Evolutionary conservation across 2,888 invertebrate genomes (phyloP), one percentile per base, ranked within the genome.

Genomic region (Scrobipalpa atriplicella): DNA sequence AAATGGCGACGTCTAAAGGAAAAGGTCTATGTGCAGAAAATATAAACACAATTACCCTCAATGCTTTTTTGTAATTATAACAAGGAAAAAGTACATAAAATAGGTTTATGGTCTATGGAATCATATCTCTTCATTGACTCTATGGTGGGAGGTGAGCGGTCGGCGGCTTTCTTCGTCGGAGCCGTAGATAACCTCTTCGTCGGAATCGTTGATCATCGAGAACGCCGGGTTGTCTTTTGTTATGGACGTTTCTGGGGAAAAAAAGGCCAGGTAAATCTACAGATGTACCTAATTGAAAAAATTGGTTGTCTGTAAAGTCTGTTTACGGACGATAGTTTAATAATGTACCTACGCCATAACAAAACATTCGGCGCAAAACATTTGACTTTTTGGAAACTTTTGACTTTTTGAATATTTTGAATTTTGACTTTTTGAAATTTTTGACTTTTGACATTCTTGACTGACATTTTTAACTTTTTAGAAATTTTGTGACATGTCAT

Each of bases 121-220:
- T 91, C 84, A 92, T 83, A 92, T 88, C 71, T 91, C 90, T 78
- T 92, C 90, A 63, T 94, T 96, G 94, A 89, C 95, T 78, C 87
- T 84, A 78, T 94, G 94, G 62, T 94, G 93, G 64, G 96, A 94
- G 73, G 96, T 97, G 64, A 97, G 93, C 0, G 97, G 97, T 70
- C 96, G 94, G 68, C 97, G 94, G 78, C 96, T 97, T 77, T 97
- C 97, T 78, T 97, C 97, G 72, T 97, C 97, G 0, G 97, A 97
- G 21, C 98, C 98, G 84, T 98, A 99, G 77, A 98, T 96, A 9
- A 99, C 98, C 73, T 98, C 98, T 86, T 99, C 99, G 82, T 99
- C 99, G 0, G 98, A 99, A 82, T 99, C 99, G 88, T 99, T 99
- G 77, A 99, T 96, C 99, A 99, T 99, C 21, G 99, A 99, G 88